Base-by-base conservation (phyloP, 2,797 vertebrate species). In the Myoxocephalus aenaeus region DNA sequence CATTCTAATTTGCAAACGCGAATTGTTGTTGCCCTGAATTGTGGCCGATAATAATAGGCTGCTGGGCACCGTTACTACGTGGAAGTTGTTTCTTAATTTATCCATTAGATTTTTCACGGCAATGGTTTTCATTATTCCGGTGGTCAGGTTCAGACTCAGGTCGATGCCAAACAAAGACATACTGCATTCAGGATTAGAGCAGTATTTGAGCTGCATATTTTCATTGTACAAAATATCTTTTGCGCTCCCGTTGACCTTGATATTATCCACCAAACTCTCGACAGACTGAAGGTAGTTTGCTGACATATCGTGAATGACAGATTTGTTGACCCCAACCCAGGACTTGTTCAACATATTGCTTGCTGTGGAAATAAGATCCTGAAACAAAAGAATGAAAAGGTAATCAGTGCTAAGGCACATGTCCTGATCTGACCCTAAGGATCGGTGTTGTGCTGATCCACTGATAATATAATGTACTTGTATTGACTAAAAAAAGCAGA, bases 201-300 rank as follows among this genome's bases (percentile, higher is more conserved):
- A 94, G 67, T 95, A 78, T 36, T 79, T 86, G 2, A 96, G 77
- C 0, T 94, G 77, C 40, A 96, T 20, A 61, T 96, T 94, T 15
- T 59, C 1, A 12, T 73, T 70, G 40, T 14, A 0, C 13, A 42
- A 14, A 42, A 42, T 42, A 42, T 42, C 12, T 42, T 14, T 2
- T 14, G 3, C 4, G 40, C 4, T 42, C 13, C 3, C 14, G 64
- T 91, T 93, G 25, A 93, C 29, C 0, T 46, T 4, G 51, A 95
- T 90, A 7, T 94, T 90, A 10, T 85, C 64, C 46, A 95, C 86
- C 62, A 96, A 89, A 25, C 0, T 1, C 70, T 96, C 96, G 50
- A 96, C 69, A 1, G 92, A 92, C 0, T 29, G 0, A 14, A 96
- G 91, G 62, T 95, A 95, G 1, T 4, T 34, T 40, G 89, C 27